Evolutionary conservation across 2,113 vertebrate species (phyloP), one percentile per base, ranked within the genome.

Genomic region (Ictalurus furcatus): DNA sequence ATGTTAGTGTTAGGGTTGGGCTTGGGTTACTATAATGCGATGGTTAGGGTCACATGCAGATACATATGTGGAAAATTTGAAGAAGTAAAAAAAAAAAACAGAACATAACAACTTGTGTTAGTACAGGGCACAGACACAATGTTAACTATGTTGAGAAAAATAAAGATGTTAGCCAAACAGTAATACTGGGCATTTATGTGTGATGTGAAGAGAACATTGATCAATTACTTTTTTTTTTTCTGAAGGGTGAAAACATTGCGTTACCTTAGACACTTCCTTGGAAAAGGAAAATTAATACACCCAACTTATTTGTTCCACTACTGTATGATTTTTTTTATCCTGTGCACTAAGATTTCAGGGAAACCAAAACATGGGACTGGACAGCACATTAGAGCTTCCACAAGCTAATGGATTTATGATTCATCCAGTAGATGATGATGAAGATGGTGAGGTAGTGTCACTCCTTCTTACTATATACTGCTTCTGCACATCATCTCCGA

Each of bases 401-500:
- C 37, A 63, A 61, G 16, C 9, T 67, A 85, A 67, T 85, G 14
- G 7, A 69, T 85, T 69, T 19, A 52, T 85, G 23, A 85, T n/a
- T 44, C 12, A 28, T 48, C 21, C 37, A 30, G 4, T 14, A 48
- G 34, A n/a, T 28, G 13, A 0, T 48, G 44, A 48, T 48, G 44
- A 48, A 48, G 63, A 54, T 11, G 28, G 40, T 69, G 28, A 67
- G 8, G 37, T 4, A 52, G 16, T 69, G 28, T 69, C 16, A 1
- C 44, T 30, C 12, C 6, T 52, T 54, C 40, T 52, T 85, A 85
- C 40, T 67, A 44, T 67, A 44, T n/a, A 69, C 63, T 67, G 28
- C 84, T 69, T 84, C 83, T 28, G 25, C 61, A 65, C 82, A 84
- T 11, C 37, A 84, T 82, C 58, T 84, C 58, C 16, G 21, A 61